Conservation (phyloP, 2,113 vertebrate species). For the Suncus etruscus region DNA sequence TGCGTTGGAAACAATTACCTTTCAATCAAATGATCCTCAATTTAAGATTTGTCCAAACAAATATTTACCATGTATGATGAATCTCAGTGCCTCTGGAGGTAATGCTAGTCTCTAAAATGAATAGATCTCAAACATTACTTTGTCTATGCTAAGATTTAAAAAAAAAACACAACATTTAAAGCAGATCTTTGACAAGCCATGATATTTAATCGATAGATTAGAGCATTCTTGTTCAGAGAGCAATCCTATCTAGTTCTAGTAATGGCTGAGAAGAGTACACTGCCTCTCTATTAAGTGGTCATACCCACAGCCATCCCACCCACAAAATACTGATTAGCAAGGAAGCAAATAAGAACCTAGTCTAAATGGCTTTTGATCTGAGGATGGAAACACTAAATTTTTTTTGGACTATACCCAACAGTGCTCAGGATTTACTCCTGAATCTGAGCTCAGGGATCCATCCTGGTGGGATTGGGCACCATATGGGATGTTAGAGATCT, state of each 20-base stretch:
- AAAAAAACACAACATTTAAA: neutral
- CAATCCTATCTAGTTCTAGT: neutral
- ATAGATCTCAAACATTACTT: conserved; percentile 40
- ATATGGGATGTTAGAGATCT: no score
- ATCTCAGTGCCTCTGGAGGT: conserved; percentile 39
- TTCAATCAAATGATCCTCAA: conserved; percentile 79
- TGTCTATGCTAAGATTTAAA: neutral
- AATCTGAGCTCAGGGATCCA: no score
- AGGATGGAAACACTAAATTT: neutral
- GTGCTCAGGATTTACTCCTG: no score
- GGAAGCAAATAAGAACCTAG: neutral
- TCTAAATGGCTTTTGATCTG: neutral
- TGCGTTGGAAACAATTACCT: conserved; percentile 71
- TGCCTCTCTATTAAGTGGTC: neutral
- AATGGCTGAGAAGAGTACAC: neutral
- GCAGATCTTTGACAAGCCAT: neutral
- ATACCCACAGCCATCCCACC: neutral
- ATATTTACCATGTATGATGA: conserved; percentile 76
- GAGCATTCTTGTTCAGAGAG: neutral
- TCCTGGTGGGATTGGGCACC: no score
- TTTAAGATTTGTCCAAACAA: conserved; percentile 81
- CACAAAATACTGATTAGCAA: neutral
- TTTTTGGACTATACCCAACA: no score
- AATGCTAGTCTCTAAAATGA: conserved; percentile 44
- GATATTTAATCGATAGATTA: neutral